phyloP scores from a whole-genome alignment of 2,797 vertebrate species.

The Monodelphis domestica region DNA sequence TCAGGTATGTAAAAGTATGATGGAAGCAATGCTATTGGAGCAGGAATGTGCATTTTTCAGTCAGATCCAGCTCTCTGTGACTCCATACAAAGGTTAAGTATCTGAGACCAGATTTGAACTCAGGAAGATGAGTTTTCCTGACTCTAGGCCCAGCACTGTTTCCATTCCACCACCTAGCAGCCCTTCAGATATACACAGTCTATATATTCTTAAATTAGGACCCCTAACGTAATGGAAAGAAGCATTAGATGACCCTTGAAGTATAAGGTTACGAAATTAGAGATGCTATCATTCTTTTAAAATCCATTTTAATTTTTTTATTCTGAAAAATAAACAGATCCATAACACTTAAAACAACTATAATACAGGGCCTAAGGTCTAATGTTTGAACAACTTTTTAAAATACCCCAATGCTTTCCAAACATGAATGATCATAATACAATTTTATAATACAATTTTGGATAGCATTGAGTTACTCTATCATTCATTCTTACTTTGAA shows the following conservation, averaged over 20 bases:
- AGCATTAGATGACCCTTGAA: background rate
- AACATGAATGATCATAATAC: slow-evolving; percentile 57
- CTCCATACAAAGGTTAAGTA: no score
- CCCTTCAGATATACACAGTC: background rate
- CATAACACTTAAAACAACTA: slow-evolving; percentile 48
- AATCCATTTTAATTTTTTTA: slow-evolving; percentile 43
- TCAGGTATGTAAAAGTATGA: background rate
- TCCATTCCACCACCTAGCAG: background rate
- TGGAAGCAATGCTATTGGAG: background rate
- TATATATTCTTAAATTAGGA: slow-evolving; percentile 10
- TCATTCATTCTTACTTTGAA: slow-evolving; percentile 47
- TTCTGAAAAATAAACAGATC: slow-evolving; percentile 5
- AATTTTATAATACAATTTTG: slow-evolving; percentile 30
- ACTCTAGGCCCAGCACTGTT: background rate
- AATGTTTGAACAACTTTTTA: slow-evolving; percentile 69
- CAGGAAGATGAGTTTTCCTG: no score
- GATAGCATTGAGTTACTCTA: background rate
- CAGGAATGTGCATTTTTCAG: no score
- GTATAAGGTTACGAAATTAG: background rate
- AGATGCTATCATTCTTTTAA: background rate
- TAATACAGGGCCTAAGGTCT: slow-evolving; percentile 64
- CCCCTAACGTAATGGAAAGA: background rate
- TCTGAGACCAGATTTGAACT: no score
- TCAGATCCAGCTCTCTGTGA: no score
- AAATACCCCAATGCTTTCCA: slow-evolving; percentile 59